A percentile compares a stretch with the other conserved stretches of the same genome.
These are phyloP conservation scores for Hephaestus fuliginosus DNA, from an alignment of 2,797 vertebrate species.

Conservation along the genomic window DNA sequence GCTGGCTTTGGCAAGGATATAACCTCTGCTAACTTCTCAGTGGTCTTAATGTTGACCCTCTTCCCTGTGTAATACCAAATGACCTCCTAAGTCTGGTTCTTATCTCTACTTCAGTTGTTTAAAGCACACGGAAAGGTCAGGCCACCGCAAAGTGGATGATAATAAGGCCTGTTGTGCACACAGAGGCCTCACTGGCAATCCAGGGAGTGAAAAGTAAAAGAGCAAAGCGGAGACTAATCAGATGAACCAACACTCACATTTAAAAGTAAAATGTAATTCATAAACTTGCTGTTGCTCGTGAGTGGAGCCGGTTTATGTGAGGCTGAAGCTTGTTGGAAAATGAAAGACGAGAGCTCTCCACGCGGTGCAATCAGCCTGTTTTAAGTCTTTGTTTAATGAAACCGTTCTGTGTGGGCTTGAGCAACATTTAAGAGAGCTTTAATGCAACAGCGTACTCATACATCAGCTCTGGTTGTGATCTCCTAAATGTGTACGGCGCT, in stretches of 20 bases:
- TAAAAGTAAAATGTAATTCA: slow-evolving; percentile 12
- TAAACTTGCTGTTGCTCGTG: background rate
- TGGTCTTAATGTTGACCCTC: too few relatives aligned
- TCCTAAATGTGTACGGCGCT: too few relatives aligned
- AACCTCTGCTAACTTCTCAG: too few relatives aligned
- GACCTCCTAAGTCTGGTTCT: background rate
- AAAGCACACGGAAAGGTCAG: background rate
- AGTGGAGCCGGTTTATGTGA: background rate
- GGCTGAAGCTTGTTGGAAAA: background rate
- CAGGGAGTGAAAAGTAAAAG: background rate
- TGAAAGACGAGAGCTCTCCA: background rate
- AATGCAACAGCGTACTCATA: too few relatives aligned
- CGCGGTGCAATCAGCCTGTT: background rate
- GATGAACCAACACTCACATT: background rate
- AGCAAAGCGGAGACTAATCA: background rate
- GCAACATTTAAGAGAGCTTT: too few relatives aligned
- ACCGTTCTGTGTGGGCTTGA: too few relatives aligned
- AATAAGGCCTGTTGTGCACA: background rate
- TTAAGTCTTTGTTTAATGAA: background rate
- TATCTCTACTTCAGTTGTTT: background rate
- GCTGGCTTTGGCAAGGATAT: too few relatives aligned
- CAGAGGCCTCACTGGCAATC: background rate
- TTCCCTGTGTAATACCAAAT: background rate
- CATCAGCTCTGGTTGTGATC: too few relatives aligned
- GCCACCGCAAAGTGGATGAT: background rate